A percentile compares a stretch with the other conserved stretches of the same genome.
Conservation (phyloP, 2,113 vertebrate genomes). For the Tautogolabrus adspersus region DNA sequence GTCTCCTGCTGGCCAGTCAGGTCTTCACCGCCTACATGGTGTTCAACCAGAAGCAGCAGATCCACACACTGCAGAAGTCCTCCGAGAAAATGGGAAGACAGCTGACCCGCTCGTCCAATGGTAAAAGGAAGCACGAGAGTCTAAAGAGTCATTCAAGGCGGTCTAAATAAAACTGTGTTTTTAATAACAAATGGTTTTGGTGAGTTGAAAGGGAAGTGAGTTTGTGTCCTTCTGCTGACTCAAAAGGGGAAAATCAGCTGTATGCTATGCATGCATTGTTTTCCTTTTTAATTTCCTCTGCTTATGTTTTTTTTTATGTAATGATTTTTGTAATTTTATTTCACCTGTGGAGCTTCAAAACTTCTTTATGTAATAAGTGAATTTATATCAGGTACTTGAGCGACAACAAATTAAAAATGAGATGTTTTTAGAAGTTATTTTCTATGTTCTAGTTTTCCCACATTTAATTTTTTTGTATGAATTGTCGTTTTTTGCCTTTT, state of each 20-base stretch:
- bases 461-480: neutral
- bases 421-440: neutral
- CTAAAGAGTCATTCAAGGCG: too few species aligned
- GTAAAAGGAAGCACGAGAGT: conserved; percentile 66
- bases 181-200: neutral
- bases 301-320: too few species aligned
- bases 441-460: neutral
- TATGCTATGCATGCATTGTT: neutral
- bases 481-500: neutral
- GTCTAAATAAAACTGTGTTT: neutral
- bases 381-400: too few species aligned
- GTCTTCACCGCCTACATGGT: conserved; percentile 90
- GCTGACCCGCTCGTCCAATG: conserved; percentile 73
- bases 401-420: too few species aligned
- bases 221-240: neutral
- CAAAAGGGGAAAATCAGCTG: neutral
- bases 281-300: too few species aligned
- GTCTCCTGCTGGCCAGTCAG: conserved; percentile 90
- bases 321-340: too few species aligned
- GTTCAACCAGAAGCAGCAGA: conserved; percentile 86
- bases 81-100: conserved; percentile 84
- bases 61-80: conserved; percentile 84
- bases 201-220: conserved; percentile 1
- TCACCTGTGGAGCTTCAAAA: too few species aligned
- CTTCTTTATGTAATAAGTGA: too few species aligned